phyloP scores from a whole-genome alignment of 2,113 vertebrate species.

The Scolopax mira region DNA sequence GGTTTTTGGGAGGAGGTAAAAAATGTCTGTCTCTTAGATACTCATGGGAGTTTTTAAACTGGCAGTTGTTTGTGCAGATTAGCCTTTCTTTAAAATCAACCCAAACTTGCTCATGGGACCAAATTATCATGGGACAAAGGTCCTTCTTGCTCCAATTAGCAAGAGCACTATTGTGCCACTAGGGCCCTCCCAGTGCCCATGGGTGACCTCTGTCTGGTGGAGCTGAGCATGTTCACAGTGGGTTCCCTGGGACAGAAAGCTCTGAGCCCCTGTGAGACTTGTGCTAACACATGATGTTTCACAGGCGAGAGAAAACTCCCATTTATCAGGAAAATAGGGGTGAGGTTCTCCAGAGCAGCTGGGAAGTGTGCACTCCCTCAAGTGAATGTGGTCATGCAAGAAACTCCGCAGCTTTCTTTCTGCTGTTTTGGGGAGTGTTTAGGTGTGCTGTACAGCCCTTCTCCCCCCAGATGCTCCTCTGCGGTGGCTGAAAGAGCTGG shows the following conservation, averaged over 20 bases:
- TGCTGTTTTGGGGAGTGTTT: background rate
- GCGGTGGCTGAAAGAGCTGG: background rate
- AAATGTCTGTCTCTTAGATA: background rate
- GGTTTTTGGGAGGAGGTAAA: background rate
- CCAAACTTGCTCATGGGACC: background rate
- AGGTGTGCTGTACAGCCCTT: background rate
- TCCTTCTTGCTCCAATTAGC: background rate
- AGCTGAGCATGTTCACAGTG: background rate
- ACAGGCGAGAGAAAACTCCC: background rate
- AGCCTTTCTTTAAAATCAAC: background rate
- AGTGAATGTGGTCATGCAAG: accelerated
- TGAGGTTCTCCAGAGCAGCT: background rate
- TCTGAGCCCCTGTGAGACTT: background rate
- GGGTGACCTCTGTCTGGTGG: background rate
- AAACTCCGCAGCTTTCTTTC: background rate
- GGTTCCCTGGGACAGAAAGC: background rate
- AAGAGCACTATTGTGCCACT: background rate
- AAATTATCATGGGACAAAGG: background rate
- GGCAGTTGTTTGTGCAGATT: background rate
- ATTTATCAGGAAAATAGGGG: background rate
- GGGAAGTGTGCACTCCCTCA: background rate
- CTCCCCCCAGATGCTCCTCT: background rate
- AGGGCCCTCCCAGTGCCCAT: background rate
- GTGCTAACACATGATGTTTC: background rate
- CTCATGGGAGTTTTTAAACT: background rate